Base-by-base conservation (phyloP, 2,113 vertebrate genomes). In the Pleuronectes platessa region DNA sequence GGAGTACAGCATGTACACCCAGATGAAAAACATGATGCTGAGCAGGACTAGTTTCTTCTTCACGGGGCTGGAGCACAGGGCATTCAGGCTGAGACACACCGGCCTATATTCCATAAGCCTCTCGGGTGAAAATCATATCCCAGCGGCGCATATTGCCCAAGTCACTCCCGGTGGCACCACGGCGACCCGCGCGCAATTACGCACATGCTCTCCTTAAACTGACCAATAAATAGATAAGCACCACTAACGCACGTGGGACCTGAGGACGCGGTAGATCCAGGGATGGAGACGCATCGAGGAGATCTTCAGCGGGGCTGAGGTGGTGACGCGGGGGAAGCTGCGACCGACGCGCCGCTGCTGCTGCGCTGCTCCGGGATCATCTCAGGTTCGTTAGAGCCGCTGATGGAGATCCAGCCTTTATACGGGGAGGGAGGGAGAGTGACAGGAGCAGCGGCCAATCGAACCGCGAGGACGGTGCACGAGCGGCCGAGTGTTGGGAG, bases 1-100 rank as follows among this genome's bases (percentile, higher is more conserved):
- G 26, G 97, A 97, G 91, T 97, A 97, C 45, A 98, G 92, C 96
- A 97, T 94, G 60, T 97, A 98, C 6, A 97, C 94, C 97, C 97
- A 98, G 86, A 98, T 78, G 82, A 96, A 91, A 82, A 99, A 94
- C 97, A 99, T 99, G 94, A 95, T 94, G 95, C 95, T 92, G 76
- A 97, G 92, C 47, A 95, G 90, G 59, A 95, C 61, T 53, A 97
- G 93, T 87, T 95, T 96, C 93, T 96, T 96, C 90, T 95, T 96
- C 92, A 94, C 92, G 86, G 93, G 93, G 82, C 93, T 91, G 71
- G 90, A 92, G 71, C 93, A 93, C 84, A 89, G 78, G 76, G 92
- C 95, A 93, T 95, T 79, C 88, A 94, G 91, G 85, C 93, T 92
- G 80, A 89, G 89, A 76, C 94, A 86, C 78, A 94, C 91, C 95